Percentiles rank a stretch among this genome's conserved stretches.
phyloP scores from a whole-genome alignment of 2,888 invertebrate species.

The Notodonta dromedarius region DNA sequence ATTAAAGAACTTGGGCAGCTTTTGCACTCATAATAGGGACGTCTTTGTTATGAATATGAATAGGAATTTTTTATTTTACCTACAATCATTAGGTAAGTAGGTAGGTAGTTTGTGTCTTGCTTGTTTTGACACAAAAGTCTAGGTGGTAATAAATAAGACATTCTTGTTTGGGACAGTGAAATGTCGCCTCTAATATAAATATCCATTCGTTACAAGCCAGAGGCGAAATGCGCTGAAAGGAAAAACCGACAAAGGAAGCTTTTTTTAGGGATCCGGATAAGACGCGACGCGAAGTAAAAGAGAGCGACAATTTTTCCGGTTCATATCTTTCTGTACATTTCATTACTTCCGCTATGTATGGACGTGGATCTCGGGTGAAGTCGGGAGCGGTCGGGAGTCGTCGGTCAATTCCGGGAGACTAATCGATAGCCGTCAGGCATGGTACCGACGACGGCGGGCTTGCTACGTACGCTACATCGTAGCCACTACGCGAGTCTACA shows the following conservation, averaged over 20 bases:
- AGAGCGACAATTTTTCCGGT: slow-evolving; percentile 82
- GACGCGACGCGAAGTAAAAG: slow-evolving; percentile 75
- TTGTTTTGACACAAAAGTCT: no score
- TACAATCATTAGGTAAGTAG: background rate
- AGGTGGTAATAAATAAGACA: no score
- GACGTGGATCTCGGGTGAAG: slow-evolving; percentile 56
- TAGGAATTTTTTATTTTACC: slow-evolving; percentile 29
- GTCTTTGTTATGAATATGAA: slow-evolving; percentile 39
- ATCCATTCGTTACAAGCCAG: slow-evolving; percentile 56
- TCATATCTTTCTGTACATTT: slow-evolving; percentile 82
- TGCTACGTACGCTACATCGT: slow-evolving; percentile 59
- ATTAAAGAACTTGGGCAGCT: slow-evolving; percentile 53
- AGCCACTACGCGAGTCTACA: slow-evolving; percentile 66
- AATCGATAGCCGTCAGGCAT: slow-evolving; percentile 76
- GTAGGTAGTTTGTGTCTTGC: no score
- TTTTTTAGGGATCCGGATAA: slow-evolving; percentile 68
- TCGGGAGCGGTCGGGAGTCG: slow-evolving; percentile 58
- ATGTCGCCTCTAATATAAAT: slow-evolving; percentile 48
- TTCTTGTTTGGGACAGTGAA: background rate
- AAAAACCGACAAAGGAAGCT: slow-evolving; percentile 67
- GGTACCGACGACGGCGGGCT: slow-evolving; percentile 62
- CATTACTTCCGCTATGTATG: slow-evolving; percentile 82
- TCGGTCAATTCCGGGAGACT: slow-evolving; percentile 63
- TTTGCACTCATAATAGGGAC: slow-evolving; percentile 37
- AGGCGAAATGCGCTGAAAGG: slow-evolving; percentile 63